These are phyloP conservation scores for Lycocerus yunnanus DNA, from an alignment of 2,888 invertebrate genomes.

Conservation along the genomic window DNA sequence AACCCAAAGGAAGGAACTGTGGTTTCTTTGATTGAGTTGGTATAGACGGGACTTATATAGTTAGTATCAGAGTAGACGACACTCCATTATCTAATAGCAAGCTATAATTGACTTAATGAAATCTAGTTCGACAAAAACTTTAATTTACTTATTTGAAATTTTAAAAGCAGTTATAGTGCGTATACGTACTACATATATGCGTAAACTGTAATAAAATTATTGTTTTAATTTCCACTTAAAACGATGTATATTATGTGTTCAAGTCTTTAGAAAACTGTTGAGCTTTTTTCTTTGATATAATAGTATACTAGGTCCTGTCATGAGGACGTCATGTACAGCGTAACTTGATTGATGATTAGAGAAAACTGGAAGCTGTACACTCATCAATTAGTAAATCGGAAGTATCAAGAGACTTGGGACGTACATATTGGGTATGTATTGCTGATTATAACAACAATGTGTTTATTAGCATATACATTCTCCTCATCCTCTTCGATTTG, in stretches of 20 bases:
- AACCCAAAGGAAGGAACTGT: slow-evolving; percentile 37
- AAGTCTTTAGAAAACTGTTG: not conserved
- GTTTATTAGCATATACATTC: slow-evolving; percentile 5
- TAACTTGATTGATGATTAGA: slow-evolving; percentile 44
- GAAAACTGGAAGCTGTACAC: slow-evolving; percentile 34
- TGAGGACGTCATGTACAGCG: slow-evolving; percentile 41
- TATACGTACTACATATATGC: not conserved
- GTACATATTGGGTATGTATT: not conserved
- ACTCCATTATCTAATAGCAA: slow-evolving; percentile 10
- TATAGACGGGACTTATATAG: slow-evolving; percentile 37
- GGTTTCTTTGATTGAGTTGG: slow-evolving; percentile 44
- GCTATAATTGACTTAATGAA: not conserved
- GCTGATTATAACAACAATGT: not conserved
- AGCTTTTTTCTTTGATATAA: slow-evolving; percentile 32
- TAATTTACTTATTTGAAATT: not conserved
- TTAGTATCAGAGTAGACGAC: slow-evolving; percentile 35
- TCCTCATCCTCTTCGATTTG: not conserved
- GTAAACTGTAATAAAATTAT: slow-evolving; percentile 14
- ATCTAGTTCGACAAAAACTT: not conserved
- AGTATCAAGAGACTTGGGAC: slow-evolving; percentile 29
- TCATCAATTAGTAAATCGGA: slow-evolving; percentile 41
- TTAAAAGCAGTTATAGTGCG: not conserved
- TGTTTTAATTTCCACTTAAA: not conserved
- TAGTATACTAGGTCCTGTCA: slow-evolving; percentile 40
- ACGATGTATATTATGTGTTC: not conserved